Base-by-base conservation (phyloP, 2,113 vertebrate species). In the Psephotus haematonotus region DNA sequence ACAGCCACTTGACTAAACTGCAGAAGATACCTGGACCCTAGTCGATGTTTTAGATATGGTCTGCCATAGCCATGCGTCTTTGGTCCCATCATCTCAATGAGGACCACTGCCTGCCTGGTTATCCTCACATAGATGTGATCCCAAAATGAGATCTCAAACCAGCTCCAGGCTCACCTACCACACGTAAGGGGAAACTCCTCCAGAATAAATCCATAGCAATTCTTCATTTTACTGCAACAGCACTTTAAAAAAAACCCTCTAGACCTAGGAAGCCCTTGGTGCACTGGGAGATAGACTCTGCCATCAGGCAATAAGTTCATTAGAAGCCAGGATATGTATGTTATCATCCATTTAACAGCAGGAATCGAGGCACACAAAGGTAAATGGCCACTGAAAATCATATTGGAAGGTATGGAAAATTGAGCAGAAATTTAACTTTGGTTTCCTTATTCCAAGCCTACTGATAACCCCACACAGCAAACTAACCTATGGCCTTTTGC, bases 341-440 rank as follows among this genome's bases (percentile, higher is more conserved):
- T 59, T 33, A 31, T 65, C 85, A 64, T 11, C 31, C 18, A 28
- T 90, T 82, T 43, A 53, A 11, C 29, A 33, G 7, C 10, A 52
- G 53, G 27, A 76, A 43, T 24, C 18, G 69, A 62, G 39, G 35
- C 46, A 55, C 46, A 28, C 28, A 33, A 55, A 75, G 5, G 13
- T n/a, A 22, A 92, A 72, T 2, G 6, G 9, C 27, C 35, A 19
- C 47, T 59, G 39, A 20, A 53, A 77, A 25, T 49, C 57, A 24
- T 35, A 17, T 2, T 33, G 27, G 25, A 47, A 17, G 33, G 25
- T 39, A 24, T 14, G 19, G 37, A 80, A 90, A 82, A 77, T 20
- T 0, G 2, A 88, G 35, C 24, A 83, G n/a, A 64, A 71, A 50
- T 0, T n/a, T 10, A 88, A 41, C 18, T 44, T 82, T 1, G 1